Evolutionary conservation across 2,113 vertebrate species (phyloP), one percentile per base, ranked within the genome.

Genomic region (Cryptomyrus ogoouensis): DNA sequence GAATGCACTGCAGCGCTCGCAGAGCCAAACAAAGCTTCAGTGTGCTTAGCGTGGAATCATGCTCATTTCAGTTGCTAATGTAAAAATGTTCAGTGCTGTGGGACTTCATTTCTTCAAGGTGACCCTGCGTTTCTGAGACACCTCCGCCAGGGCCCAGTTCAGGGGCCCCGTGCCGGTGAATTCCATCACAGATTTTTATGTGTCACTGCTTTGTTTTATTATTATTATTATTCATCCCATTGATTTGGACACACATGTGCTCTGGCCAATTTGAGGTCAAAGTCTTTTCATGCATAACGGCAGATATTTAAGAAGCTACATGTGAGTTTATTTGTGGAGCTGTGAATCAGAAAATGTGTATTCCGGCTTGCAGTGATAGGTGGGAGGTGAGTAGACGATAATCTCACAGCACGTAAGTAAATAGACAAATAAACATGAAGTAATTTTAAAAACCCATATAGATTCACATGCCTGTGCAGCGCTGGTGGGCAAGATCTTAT

Each of bases 61-160:
- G n/a, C 50, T 87, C 50, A 53, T 53, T 87, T 52, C n/a, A 87
- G 47, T 87, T 52, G 85, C 44, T 44, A 84, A 84, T 84, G 44
- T 47, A n/a, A 84, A 39, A 84, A 84, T 84, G 44, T 42, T n/a
- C 19, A n/a, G 83, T 47, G 17, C 83, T 24, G 83, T 84, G 44
- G 35, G 42, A 83, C 19, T 39, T 39, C 8, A 2, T 83, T 83
- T 9, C 77, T 19, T 27, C 47, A 53, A 53, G 47, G 50, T 53
- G 47, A 35, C 49, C 85, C 50, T 7, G 27, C 6, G 15, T 19
- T 87, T 31, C 49, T 87, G 85, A 53, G 49, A 53, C 50, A 87
- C 50, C 49, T 87, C 85, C 6, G 19, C 27, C 13, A 3, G 47
- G 50, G 50, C n/a, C 21, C 46, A 47, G 83, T n/a, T 84, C 39